Evolutionary conservation across 2,888 invertebrate genomes (phyloP), one percentile per base, ranked within the genome.

Genomic region (Hirudinaria manillensis): DNA sequence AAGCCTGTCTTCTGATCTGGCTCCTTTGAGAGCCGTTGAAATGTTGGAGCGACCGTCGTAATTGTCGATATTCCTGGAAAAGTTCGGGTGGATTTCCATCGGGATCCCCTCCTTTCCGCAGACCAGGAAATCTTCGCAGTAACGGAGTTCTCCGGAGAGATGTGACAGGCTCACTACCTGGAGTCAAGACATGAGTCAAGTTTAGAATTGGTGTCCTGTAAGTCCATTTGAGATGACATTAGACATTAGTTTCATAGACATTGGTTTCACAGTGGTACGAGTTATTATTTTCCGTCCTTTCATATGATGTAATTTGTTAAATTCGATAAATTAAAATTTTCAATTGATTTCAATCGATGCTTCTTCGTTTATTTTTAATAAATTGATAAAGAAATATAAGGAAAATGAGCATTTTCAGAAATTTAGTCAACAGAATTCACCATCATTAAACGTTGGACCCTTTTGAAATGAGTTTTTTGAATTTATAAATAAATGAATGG

Each of bases 81-180:
- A 61, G 61, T 73, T 65, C 1, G 2, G 32, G 34, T 56, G 67
- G 6, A 74, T 45, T 55, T 83, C 82, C 0, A 80, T 24, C 0
- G 84, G 84, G 16, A 78, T 55, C 29, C 78, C 51, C 78, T 84
- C 83, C n/a, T 81, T 80, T 1, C 83, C 84, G 76, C 83, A 83
- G 0, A 83, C 83, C 19, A 84, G 78, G 86, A 95, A 95, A 4
- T 93, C 93, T 84, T 94, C 93, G 74, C 93, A 91, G 82, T 93
- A 93, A 21, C 92, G 91, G 83, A 94, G 93, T 84, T 95, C 95
- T 84, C 94, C 93, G 70, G 94, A 89, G 74, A 96, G 87, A 82
- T 95, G 73, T n/a, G 68, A 68, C 21, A 76, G 36, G 56, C 76
- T 68, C 55, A 55, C 19, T 24, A 76, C 73, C 76, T 76, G 38